A percentile compares a stretch with the other conserved stretches of the same genome.
phyloP scores from a whole-genome alignment of 1,140 invertebrate species.

The Microplitis mediator region DNA sequence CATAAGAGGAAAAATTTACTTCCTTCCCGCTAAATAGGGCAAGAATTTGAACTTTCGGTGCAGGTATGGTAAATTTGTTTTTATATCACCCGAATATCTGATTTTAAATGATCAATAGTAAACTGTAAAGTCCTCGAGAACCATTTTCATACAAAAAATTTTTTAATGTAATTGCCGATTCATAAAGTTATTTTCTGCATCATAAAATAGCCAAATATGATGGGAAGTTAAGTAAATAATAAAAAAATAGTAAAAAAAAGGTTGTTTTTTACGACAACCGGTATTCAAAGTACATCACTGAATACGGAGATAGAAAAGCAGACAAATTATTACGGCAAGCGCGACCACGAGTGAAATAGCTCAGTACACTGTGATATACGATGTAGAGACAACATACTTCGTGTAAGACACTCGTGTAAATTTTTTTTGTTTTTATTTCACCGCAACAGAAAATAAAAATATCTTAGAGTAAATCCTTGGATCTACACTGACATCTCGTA shows the following conservation, averaged over 20 bases:
- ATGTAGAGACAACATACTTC: not conserved
- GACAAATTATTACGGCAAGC: slow-evolving; percentile 22
- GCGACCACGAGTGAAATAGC: not conserved
- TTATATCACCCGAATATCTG: too few relatives aligned
- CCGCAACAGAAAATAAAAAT: slow-evolving; percentile 19
- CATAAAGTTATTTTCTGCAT: too few relatives aligned
- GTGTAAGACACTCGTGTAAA: not conserved
- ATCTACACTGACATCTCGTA: slow-evolving; percentile 26
- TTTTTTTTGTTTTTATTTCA: not conserved
- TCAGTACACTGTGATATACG: slow-evolving; percentile 23
- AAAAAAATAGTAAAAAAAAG: not conserved
- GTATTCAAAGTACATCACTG: slow-evolving; percentile 9
- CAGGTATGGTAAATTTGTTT: too few relatives aligned
- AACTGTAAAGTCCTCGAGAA: too few relatives aligned
- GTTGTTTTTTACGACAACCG: not conserved
- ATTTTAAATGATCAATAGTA: too few relatives aligned
- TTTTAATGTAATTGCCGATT: too few relatives aligned
- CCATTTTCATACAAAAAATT: too few relatives aligned
- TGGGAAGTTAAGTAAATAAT: not conserved
- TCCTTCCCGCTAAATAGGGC: too few relatives aligned
- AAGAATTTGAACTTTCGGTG: too few relatives aligned
- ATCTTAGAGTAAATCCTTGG: slow-evolving; percentile 27
- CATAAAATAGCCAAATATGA: too few relatives aligned
- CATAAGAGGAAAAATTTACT: too few relatives aligned
- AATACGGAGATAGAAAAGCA: not conserved